Base-by-base conservation (phyloP, 2,113 vertebrate genomes). In the Vulpes ferrilata region DNA sequence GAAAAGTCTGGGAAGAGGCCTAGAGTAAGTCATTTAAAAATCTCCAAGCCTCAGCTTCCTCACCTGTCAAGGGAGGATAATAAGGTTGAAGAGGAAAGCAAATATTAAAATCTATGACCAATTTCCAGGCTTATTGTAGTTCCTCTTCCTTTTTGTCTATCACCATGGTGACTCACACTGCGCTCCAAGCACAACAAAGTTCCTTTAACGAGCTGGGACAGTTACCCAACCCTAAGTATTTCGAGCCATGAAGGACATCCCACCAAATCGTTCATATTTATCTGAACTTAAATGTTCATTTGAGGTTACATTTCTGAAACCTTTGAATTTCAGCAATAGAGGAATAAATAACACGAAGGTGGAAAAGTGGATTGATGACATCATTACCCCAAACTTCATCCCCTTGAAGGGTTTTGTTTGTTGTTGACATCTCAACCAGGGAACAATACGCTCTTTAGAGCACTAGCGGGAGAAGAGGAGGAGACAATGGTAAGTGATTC, bases 1-100 rank as follows among this genome's bases (percentile, higher is more conserved):
- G 20, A 69, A 71, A 97, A 74, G n/a, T 64, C 82, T 80, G 35
- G n/a, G 73, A 94, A 19, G 38, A 84, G 60, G 76, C 59, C 53
- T 19, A 82, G 15, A 11, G 4, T 64, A 93, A 55, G 59, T 94
- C 17, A 13, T 73, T 84, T 20, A 74, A 88, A 93, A 38, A 48
- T 89, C 22, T 55, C 19, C 0, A 64, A 73, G 19, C 11, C 71
- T 71, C 57, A 22, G 22, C 9, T 62, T 93, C 22, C 35, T 64
- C 55, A 59, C 78, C n/a, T 95, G 20, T 59, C 30, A 64, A 62
- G 57, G 32, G 20, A 78, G 32, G 3, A 65, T 30, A 83, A 38
- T 87, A 82, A 22, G 11, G 25, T 35, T 53, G 53, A 6, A 2
- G 48, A 6, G 11, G 53, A 85, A 20, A 88, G 19, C 27, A 95